Base-by-base conservation (phyloP, 2,888 invertebrate species). In the Erebia epiphron region DNA sequence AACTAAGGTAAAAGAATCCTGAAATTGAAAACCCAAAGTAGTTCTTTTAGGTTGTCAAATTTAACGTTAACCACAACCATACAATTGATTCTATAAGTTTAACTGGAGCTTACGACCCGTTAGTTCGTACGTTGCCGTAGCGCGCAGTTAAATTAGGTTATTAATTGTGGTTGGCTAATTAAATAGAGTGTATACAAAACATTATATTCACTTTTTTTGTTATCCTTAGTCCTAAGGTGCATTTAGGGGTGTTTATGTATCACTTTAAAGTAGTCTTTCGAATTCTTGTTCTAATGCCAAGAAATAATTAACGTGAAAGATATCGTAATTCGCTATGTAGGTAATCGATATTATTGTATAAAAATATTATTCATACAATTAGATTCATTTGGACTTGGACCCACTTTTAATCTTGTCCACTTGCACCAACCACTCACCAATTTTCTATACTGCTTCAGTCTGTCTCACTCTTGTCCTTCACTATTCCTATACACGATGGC, bases 191-290 rank as follows among this genome's bases (percentile, higher is more conserved):
- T 66, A 57, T 57, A 57, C 56, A 66, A 62, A 66, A 49, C 46
- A 66, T 43, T 43, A 43, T 46, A 4, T 13, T 13, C 46, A 35
- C 26, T 35, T 35, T 56, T 56, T 57, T 43, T 56, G 66, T 66
- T 66, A 52, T 16, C 54, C 62, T 62, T 60, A 68, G 63, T 57
- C 10, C 5, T 70, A 70, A 68, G 68, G 13, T 62, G 65, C 65
- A 68, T 71, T 68, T 65, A 68, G 49, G 62, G 41, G 61, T 68
- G 46, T 10, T 52, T 49, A 11, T 60, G 13, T 64, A 35, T 54
- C 35, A 57, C 49, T 16, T 63, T 35, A 35, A n/a, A 14, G 21
- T 57, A 18, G 21, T 57, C n/a, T 50, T 16, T 67, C 14, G 57
- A 18, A 16, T 69, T 41, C 10, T 21, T 69, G 46, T 52, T 58